Evolutionary conservation across 2,113 vertebrate genomes (phyloP).

Genomic region (Pollimyrus isidori): DNA sequence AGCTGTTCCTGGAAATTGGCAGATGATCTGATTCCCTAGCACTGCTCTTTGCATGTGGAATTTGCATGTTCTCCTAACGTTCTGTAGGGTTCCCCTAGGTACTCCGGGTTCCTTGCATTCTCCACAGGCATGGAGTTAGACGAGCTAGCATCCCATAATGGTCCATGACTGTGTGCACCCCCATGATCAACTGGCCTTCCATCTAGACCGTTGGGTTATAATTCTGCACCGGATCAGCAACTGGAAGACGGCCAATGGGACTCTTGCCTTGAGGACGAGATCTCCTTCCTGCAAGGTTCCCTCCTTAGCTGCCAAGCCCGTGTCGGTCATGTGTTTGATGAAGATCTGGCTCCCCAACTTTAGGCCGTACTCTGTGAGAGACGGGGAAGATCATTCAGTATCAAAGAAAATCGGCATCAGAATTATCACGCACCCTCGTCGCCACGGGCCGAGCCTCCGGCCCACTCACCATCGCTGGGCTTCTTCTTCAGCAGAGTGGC

Average conservation of each 20-base stretch:
- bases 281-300: slow-evolving; percentile 82
- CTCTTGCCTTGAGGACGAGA: slow-evolving; percentile 82
- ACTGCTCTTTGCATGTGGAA: background rate
- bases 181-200: background rate
- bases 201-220: background rate
- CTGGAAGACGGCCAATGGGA: background rate
- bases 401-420: background rate
- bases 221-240: background rate
- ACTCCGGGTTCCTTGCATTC: background rate
- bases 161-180: background rate
- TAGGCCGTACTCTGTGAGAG: slow-evolving; percentile 81
- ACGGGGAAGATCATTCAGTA: background rate
- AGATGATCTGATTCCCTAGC: background rate
- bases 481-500: slow-evolving; percentile 72
- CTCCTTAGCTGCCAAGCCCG: slow-evolving; percentile 72
- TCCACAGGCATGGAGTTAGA: background rate
- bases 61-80: background rate
- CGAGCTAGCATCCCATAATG: background rate
- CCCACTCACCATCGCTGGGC: slow-evolving; percentile 68
- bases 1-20: background rate
- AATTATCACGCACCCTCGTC: background rate
- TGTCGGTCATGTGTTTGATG: slow-evolving; percentile 89
- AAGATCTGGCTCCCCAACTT: slow-evolving; percentile 95
- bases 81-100: background rate
- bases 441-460: background rate